These are phyloP conservation scores for Macrophya annulata DNA, from an alignment of 2,888 invertebrate species.

Conservation along the genomic window DNA sequence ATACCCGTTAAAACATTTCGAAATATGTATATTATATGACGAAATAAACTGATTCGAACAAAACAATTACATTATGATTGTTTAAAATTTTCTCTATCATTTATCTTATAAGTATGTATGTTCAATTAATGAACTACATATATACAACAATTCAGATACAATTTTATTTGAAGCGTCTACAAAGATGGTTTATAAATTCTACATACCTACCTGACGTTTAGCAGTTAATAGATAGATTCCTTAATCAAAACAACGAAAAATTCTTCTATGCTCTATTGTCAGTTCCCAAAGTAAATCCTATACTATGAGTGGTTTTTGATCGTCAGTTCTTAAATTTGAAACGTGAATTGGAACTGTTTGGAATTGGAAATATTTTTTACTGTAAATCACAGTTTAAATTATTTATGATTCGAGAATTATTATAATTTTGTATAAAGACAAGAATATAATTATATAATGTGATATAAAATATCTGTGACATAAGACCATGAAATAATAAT, in stretches of 20 bases:
- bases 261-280: not conserved
- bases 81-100: not conserved
- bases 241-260: not conserved
- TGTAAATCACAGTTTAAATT: too few relatives aligned
- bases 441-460: too few relatives aligned
- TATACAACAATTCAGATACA: too few relatives aligned
- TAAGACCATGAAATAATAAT: too few relatives aligned
- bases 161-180: not conserved
- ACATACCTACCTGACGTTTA: not conserved
- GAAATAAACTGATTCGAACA: not conserved
- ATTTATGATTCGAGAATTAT: too few relatives aligned
- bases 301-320: not conserved
- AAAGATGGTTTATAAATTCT: not conserved
- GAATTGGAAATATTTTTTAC: too few relatives aligned
- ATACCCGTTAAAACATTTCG: not conserved
- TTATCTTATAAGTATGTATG: not conserved
- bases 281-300: not conserved
- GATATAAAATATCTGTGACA: too few relatives aligned
- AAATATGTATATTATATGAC: constrained; percentile 5
- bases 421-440: too few relatives aligned
- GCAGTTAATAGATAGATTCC: not conserved
- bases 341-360: too few relatives aligned
- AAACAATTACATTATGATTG: not conserved
- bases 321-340: not conserved
- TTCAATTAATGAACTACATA: not conserved